A percentile compares a stretch with the other conserved stretches of the same genome.
Evolutionary conservation across 2,113 vertebrate genomes (phyloP).

Genomic region (Physeter macrocephalus): DNA sequence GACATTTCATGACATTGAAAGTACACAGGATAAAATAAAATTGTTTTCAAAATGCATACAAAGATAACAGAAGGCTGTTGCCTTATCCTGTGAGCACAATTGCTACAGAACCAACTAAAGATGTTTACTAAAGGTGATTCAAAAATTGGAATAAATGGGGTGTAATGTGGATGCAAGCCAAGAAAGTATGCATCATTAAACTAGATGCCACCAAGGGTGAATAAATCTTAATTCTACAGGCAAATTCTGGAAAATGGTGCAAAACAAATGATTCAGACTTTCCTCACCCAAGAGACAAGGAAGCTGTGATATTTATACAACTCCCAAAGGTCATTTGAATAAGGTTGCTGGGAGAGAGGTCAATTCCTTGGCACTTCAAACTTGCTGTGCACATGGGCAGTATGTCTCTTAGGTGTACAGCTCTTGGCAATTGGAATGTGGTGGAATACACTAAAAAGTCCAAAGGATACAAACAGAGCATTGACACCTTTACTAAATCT

Average conservation of each 20-base stretch:
- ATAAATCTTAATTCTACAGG: not conserved
- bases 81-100: not conserved
- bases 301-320: not conserved
- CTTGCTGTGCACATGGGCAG: not conserved
- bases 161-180: not conserved
- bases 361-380: not conserved
- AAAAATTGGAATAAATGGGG: not conserved
- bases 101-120: not conserved
- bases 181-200: not conserved
- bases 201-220: not conserved
- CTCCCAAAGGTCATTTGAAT: not conserved
- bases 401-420: not conserved
- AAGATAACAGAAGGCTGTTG: not conserved
- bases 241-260: not conserved
- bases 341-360: not conserved
- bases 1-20: not conserved
- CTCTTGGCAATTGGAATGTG: not conserved
- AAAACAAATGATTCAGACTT: not conserved
- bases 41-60: not conserved
- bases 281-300: not conserved
- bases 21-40: not conserved
- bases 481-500: not conserved
- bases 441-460: not conserved
- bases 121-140: not conserved
- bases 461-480: not conserved